These are phyloP conservation scores for Rotaria socialis DNA, from an alignment of 2,888 invertebrate species.

Conservation along the genomic window DNA sequence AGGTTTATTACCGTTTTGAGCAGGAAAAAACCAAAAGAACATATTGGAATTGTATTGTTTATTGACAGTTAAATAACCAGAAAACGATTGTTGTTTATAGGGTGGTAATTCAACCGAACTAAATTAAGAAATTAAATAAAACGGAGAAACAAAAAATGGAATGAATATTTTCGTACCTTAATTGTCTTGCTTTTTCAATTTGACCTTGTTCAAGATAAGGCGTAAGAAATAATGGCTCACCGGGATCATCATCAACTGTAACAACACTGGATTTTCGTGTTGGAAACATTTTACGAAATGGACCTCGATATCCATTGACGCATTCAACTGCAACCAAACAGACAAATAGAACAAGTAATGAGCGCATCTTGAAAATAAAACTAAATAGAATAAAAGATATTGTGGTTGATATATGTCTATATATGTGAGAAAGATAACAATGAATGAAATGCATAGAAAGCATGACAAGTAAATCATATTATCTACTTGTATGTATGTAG, in stretches of 20 bases:
- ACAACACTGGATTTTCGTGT: background rate
- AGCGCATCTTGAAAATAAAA: background rate
- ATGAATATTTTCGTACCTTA: background rate
- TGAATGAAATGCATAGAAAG: background rate
- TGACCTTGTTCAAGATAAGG: conserved; percentile 71
- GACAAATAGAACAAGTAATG: background rate
- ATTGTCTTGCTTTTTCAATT: conserved; percentile 59
- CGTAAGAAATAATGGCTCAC: conserved; percentile 72
- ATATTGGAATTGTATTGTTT: conserved; percentile 72
- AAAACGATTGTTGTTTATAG: conserved; percentile 53
- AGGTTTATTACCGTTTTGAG: conserved; percentile 48
- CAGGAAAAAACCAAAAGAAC: conserved; percentile 80
- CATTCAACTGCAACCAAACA: background rate
- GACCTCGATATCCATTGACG: conserved; percentile 40
- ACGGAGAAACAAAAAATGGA: background rate
- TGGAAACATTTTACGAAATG: conserved; percentile 48
- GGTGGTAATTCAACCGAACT: background rate
- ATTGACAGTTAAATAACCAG: conserved; percentile 69
- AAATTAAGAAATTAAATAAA: background rate
- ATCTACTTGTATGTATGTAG: background rate
- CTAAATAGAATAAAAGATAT: background rate
- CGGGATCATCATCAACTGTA: conserved; percentile 49
- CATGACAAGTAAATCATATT: background rate
- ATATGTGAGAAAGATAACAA: conserved; percentile 1
- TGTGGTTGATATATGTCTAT: background rate